Conservation (phyloP, 2,113 vertebrate species). For the Boulengeromyrus knoepffleri region DNA sequence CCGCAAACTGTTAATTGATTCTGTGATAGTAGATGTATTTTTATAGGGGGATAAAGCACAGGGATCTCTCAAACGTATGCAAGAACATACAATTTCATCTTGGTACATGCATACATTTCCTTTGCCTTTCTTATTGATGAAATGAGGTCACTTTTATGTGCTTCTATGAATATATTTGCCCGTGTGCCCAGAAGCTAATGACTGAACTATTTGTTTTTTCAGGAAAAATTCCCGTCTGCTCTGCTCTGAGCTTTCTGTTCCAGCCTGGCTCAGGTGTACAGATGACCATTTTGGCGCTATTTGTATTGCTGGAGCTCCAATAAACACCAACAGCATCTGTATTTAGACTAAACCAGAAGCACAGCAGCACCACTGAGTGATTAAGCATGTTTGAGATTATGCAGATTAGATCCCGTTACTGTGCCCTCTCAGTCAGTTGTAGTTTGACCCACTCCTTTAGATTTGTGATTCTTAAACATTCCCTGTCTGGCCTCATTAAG, state of each 20-base stretch:
- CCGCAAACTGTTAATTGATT: neutral
- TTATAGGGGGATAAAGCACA: neutral
- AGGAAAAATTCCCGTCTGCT: constrained; percentile 51
- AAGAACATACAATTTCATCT: neutral
- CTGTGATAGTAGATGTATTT: neutral
- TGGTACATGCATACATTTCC: neutral
- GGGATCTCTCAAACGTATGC: neutral
- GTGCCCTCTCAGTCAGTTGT: neutral
- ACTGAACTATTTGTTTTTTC: constrained; percentile 27
- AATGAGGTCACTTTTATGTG: neutral
- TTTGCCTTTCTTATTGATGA: neutral
- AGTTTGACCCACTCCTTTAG: too few species aligned
- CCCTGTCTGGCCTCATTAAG: neutral
- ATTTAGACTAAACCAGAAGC: neutral
- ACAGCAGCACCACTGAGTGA: neutral
- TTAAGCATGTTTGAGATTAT: neutral
- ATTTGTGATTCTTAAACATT: neutral
- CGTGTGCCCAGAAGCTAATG: neutral
- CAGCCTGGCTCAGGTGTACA: constrained; percentile 46
- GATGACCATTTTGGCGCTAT: constrained; percentile 50
- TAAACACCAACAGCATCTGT: constrained; percentile 38
- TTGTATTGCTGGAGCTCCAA: constrained; percentile 42
- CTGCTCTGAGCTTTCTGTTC: constrained; percentile 52
- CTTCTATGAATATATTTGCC: neutral
- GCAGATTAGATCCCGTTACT: neutral